Conservation (phyloP, 2,888 invertebrate genomes). For the Adela reaumurella region DNA sequence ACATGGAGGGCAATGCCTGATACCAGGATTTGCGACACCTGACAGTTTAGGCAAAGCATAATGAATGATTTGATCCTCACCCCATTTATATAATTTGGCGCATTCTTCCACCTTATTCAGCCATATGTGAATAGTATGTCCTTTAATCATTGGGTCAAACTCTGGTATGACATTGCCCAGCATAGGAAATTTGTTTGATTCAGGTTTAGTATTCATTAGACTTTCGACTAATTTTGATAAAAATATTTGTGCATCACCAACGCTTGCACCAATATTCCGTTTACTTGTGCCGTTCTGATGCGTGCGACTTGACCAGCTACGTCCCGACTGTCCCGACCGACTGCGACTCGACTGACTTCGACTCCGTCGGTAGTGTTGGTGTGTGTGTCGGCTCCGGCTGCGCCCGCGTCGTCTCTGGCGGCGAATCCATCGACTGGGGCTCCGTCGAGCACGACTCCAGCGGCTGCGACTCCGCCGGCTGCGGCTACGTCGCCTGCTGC, state of each 20-base stretch:
- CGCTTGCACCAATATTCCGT: not conserved
- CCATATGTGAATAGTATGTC: constrained; percentile 9
- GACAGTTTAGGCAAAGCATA: constrained; percentile 8
- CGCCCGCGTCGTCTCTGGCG: not conserved
- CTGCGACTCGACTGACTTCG: not conserved
- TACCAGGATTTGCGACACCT: constrained; percentile 10
- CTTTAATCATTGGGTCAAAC: constrained; percentile 10
- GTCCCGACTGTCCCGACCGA: no score
- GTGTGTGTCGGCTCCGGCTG: not conserved
- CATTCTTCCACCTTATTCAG: constrained; percentile 10
- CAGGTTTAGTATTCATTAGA: not conserved
- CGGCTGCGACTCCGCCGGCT: not conserved
- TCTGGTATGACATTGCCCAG: constrained; percentile 9
- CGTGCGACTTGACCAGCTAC: not conserved
- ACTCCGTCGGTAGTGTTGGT: no score
- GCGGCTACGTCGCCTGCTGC: not conserved
- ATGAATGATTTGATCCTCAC: constrained; percentile 8
- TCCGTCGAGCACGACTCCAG: not conserved
- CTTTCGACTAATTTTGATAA: not conserved
- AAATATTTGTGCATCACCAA: not conserved
- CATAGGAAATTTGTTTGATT: constrained; percentile 10
- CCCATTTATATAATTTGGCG: constrained; percentile 7
- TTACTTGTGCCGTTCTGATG: no score
- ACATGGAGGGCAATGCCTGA: constrained; percentile 7
- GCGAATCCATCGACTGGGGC: not conserved